Evolutionary conservation across 2,888 invertebrate species (phyloP).

Genomic region (Zonitis immaculata): DNA sequence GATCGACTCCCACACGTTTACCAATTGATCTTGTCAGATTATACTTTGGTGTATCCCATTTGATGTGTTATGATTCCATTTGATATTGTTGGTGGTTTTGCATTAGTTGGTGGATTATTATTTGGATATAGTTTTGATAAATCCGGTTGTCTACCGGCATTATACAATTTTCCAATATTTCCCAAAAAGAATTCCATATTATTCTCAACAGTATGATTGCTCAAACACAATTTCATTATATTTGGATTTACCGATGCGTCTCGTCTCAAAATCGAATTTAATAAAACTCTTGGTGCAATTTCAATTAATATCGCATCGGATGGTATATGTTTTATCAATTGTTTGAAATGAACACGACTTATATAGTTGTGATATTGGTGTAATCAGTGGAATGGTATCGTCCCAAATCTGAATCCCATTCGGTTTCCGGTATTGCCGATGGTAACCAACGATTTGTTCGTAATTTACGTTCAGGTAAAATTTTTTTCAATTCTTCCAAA

Average conservation of each 20-base stretch:
- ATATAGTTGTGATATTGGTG: conserved; percentile 82
- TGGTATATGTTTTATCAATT: conserved; percentile 73
- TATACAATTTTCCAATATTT: conserved; percentile 55
- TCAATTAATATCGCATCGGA: conserved; percentile 76
- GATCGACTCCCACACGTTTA: conserved; percentile 76
- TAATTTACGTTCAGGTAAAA: conserved; percentile 61
- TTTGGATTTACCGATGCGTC: conserved; percentile 55
- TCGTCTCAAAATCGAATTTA: conserved; percentile 75
- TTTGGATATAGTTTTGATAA: conserved; percentile 71
- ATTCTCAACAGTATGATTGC: conserved; percentile 62
- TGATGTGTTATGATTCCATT: conserved; percentile 82
- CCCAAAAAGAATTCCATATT: conserved; percentile 50
- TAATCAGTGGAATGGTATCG: conserved; percentile 70
- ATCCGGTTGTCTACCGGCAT: conserved; percentile 68
- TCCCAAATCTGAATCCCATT: conserved; percentile 66
- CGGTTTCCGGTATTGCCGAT: conserved; percentile 56
- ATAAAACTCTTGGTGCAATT: conserved; percentile 78
- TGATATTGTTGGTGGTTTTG: conserved; percentile 84
- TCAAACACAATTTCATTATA: conserved; percentile 64
- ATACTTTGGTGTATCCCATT: conserved; percentile 69
- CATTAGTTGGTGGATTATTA: conserved; percentile 72
- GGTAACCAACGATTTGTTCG: conserved; percentile 80
- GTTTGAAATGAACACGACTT: conserved; percentile 65
- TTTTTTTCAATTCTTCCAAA: conserved; percentile 57
- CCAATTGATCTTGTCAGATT: conserved; percentile 65